These are phyloP conservation scores for Apotomis turbidana DNA, from an alignment of 2,888 invertebrate genomes.

Conservation along the genomic window DNA sequence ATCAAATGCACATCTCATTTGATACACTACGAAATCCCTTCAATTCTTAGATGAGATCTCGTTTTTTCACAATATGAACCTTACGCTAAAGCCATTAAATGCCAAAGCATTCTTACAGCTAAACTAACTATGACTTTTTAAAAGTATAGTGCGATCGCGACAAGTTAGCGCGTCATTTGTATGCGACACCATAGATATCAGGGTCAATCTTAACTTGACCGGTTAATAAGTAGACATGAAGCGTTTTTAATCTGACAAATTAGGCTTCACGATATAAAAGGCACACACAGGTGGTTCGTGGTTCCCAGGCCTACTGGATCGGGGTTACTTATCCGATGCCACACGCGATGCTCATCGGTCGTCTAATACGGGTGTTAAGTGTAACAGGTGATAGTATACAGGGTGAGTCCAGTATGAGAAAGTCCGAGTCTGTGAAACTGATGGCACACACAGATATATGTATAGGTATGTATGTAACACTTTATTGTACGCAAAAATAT, in stretches of 20 bases:
- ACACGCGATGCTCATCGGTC: constrained; percentile 10
- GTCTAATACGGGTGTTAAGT: constrained; percentile 5
- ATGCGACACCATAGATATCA: too few relatives aligned
- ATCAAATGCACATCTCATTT: constrained; percentile 3
- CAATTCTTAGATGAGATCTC: neutral
- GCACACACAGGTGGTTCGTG: constrained; percentile 10
- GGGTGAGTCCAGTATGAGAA: too few relatives aligned
- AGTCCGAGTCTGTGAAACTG: too few relatives aligned
- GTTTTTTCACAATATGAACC: neutral
- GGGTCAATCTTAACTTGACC: too few relatives aligned
- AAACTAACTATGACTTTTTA: neutral
- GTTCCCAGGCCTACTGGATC: constrained; percentile 11
- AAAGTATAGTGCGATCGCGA: neutral
- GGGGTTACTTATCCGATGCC: constrained; percentile 18
- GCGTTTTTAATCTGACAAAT: constrained; percentile 18
- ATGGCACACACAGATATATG: too few relatives aligned
- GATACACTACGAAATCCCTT: neutral
- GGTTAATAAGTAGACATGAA: neutral
- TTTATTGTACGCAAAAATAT: too few relatives aligned
- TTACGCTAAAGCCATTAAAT: neutral
- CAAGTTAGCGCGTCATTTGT: too few relatives aligned
- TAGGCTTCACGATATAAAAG: constrained; percentile 8
- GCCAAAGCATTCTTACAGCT: neutral
- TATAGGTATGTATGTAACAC: too few relatives aligned
- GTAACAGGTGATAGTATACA: neutral